These are phyloP conservation scores for Parasteatoda tepidariorum DNA, from an alignment of 1,140 invertebrate species.

Conservation along the genomic window DNA sequence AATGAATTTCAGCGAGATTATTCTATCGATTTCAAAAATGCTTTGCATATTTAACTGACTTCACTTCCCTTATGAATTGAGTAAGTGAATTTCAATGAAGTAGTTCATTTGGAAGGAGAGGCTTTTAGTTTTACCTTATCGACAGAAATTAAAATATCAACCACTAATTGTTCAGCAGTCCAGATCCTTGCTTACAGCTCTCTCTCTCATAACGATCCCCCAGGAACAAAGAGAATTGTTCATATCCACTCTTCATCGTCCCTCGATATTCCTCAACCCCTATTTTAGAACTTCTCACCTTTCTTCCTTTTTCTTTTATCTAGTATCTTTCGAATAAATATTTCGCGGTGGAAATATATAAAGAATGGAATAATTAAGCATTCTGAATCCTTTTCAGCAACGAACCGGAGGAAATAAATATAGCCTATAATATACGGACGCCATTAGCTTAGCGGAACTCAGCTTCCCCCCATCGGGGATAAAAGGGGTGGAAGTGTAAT, in stretches of 20 bases:
- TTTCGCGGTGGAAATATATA: constrained; percentile 23
- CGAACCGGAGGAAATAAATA: constrained; percentile 6
- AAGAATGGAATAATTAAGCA: constrained; percentile 32
- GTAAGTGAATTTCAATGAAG: too few species aligned
- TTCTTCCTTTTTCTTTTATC: background rate
- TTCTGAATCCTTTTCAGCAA: background rate
- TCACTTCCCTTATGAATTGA: too few species aligned
- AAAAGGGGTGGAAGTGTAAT: background rate
- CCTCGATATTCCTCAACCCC: background rate
- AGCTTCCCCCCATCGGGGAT: background rate
- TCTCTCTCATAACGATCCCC: background rate
- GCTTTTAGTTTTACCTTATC: too few species aligned
- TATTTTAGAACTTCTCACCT: background rate
- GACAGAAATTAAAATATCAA: background rate
- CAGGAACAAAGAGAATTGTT: background rate
- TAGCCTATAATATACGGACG: constrained; percentile 19
- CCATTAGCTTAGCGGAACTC: background rate
- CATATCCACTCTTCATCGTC: background rate
- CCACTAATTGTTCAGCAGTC: background rate
- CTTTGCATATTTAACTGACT: too few species aligned
- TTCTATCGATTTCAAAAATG: too few species aligned
- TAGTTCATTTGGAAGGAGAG: too few species aligned
- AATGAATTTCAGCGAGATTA: too few species aligned
- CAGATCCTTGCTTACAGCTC: too few species aligned
- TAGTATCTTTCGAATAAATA: constrained; percentile 3